Evolutionary conservation across 2,797 vertebrate genomes (phyloP).

Genomic region (Taeniopygia guttata): DNA sequence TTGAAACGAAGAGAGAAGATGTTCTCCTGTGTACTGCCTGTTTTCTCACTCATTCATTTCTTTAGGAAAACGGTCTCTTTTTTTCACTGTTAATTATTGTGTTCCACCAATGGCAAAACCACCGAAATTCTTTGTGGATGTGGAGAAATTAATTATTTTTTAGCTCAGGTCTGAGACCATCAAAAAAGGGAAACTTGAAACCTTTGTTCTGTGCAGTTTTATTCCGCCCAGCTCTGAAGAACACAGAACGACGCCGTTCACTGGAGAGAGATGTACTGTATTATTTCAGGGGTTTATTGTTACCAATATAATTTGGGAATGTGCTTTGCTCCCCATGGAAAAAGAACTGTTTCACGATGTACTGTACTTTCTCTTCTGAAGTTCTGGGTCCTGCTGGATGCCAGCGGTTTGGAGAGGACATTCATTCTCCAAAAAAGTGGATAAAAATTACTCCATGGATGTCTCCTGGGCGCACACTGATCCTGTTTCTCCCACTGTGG

Average conservation of each 20-base stretch:
- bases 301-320: conserved; percentile 60
- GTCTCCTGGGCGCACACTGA: not conserved
- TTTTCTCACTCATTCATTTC: not conserved
- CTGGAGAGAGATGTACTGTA: conserved; percentile 58
- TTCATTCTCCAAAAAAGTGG: not conserved
- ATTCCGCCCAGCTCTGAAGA: conserved; percentile 35
- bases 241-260: conserved; percentile 15
- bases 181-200: conserved; percentile 46
- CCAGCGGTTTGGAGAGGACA: not conserved
- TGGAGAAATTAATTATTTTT: conserved; percentile 48
- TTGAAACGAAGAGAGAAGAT: not conserved
- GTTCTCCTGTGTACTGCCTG: not conserved
- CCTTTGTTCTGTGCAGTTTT: conserved; percentile 48
- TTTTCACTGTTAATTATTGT: not conserved
- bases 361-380: conserved; percentile 56
- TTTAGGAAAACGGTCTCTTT: not conserved
- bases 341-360: conserved; percentile 49
- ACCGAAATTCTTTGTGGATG: not conserved
- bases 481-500: not conserved
- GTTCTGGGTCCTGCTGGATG: conserved; percentile 30
- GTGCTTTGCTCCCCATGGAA: conserved; percentile 53
- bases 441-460: conserved; percentile 3
- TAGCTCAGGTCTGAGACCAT: conserved; percentile 1
- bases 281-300: conserved; percentile 65
- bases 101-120: not conserved